phyloP scores from a whole-genome alignment of 2,888 invertebrate genomes.

The Eupithecia tripunctaria region DNA sequence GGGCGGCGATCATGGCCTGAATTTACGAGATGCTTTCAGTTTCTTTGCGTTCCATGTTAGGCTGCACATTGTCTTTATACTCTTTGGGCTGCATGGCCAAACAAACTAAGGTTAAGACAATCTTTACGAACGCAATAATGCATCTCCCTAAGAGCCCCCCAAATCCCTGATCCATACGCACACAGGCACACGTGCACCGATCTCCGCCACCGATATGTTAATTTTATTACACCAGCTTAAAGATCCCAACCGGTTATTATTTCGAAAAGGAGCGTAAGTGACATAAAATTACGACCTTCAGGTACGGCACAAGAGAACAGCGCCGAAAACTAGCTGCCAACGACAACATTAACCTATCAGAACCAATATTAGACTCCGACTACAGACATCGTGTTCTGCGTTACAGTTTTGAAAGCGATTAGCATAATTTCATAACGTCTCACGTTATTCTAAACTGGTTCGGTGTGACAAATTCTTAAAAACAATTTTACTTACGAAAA shows the following conservation, averaged over 20 bases:
- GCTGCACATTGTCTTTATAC: background rate
- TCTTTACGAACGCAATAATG: constrained; percentile 6
- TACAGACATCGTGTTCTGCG: constrained; percentile 39
- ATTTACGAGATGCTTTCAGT: constrained; percentile 18
- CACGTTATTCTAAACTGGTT: constrained; percentile 52
- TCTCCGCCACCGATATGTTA: constrained; percentile 76
- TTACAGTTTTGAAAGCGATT: constrained; percentile 54
- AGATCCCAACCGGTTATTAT: constrained; percentile 79
- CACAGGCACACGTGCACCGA: constrained; percentile 64
- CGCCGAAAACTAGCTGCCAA: constrained; percentile 57
- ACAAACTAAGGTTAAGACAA: background rate
- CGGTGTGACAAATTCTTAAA: constrained; percentile 48
- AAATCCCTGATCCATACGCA: constrained; percentile 50
- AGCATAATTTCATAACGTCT: constrained; percentile 55
- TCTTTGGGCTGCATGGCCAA: background rate
- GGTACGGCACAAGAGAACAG: constrained; percentile 51
- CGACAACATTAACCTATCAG: constrained; percentile 52
- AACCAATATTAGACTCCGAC: constrained; percentile 37
- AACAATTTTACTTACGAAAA: constrained; percentile 67
- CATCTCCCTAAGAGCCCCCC: constrained; percentile 46
- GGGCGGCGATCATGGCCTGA: constrained; percentile 29
- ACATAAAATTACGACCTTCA: constrained; percentile 76
- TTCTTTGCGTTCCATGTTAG: background rate
- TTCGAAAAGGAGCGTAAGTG: constrained; percentile 78
- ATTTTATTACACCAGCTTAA: constrained; percentile 80